phyloP scores from a whole-genome alignment of 1,140 invertebrate genomes.

The Helicoverpa zea region DNA sequence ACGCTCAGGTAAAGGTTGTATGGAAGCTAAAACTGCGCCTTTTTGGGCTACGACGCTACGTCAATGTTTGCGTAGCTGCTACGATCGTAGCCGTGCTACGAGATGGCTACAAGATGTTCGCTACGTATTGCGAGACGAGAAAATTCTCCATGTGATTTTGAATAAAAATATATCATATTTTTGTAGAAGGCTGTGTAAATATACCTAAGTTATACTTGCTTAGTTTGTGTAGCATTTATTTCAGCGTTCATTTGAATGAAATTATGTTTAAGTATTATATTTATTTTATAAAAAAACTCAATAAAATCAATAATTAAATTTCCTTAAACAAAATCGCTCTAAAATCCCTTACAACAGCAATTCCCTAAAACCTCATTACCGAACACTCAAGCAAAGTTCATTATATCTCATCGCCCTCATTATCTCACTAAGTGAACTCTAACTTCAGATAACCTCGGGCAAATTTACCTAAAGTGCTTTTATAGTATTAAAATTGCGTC shows the following conservation, averaged over 20 bases:
- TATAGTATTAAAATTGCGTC: conserved; percentile 24
- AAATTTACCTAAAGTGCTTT: conserved; percentile 43
- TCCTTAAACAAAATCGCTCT: too few relatives aligned
- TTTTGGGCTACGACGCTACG: conserved; percentile 23
- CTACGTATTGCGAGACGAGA: conserved; percentile 4
- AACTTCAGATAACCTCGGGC: conserved; percentile 27
- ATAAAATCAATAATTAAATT: too few relatives aligned
- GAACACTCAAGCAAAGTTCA: neutral
- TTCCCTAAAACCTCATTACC: neutral
- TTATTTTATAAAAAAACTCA: too few relatives aligned
- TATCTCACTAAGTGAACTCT: conserved; percentile 15
- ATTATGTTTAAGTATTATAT: too few relatives aligned
- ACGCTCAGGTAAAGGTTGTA: conserved; percentile 33
- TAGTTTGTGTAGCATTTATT: neutral
- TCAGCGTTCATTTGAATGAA: too few relatives aligned
- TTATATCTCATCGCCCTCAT: conserved; percentile 3
- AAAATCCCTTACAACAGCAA: neutral
- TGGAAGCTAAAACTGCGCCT: conserved; percentile 33
- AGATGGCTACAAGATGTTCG: conserved; percentile 32
- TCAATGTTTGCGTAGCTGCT: conserved; percentile 30
- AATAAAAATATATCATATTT: neutral
- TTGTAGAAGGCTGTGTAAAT: neutral
- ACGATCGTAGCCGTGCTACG: conserved; percentile 24
- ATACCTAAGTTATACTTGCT: neutral
- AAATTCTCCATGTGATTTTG: neutral